These are phyloP conservation scores for Semicossyphus pulcher DNA, from an alignment of 2,113 vertebrate genomes.

Conservation along the genomic window DNA sequence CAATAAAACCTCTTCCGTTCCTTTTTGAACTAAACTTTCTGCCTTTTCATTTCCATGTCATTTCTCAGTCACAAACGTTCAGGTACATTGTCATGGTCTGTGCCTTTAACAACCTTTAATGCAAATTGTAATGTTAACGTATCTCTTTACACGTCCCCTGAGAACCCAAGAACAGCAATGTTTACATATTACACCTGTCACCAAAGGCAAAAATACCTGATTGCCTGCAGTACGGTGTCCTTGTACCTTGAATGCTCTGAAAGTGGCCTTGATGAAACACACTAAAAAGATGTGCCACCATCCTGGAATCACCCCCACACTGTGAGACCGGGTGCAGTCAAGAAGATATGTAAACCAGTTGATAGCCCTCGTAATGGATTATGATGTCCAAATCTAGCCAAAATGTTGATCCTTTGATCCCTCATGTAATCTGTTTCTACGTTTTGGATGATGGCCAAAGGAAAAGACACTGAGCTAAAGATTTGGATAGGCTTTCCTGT, in stretches of 20 bases:
- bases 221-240: neutral
- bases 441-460: slow-evolving; percentile 29
- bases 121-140: slow-evolving; percentile 22
- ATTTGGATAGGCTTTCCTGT: slow-evolving; percentile 53
- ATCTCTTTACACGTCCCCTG: slow-evolving; percentile 11
- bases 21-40: too few relatives aligned
- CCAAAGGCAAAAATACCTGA: neutral
- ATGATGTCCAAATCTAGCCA: slow-evolving; percentile 44
- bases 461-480: slow-evolving; percentile 33
- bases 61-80: too few relatives aligned
- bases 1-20: too few relatives aligned
- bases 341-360: slow-evolving; percentile 15
- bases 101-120: too few relatives aligned
- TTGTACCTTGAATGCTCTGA: neutral
- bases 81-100: too few relatives aligned
- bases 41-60: too few relatives aligned
- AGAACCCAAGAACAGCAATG: neutral
- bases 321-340: neutral
- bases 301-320: neutral
- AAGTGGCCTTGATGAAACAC: neutral
- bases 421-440: slow-evolving; percentile 48
- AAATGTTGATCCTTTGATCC: slow-evolving; percentile 57
- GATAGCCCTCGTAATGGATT: slow-evolving; percentile 36
- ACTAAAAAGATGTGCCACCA: slow-evolving; percentile 1
- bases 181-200: neutral